Conservation (phyloP, 2,797 vertebrate genomes). For the Darevskia mixta region DNA sequence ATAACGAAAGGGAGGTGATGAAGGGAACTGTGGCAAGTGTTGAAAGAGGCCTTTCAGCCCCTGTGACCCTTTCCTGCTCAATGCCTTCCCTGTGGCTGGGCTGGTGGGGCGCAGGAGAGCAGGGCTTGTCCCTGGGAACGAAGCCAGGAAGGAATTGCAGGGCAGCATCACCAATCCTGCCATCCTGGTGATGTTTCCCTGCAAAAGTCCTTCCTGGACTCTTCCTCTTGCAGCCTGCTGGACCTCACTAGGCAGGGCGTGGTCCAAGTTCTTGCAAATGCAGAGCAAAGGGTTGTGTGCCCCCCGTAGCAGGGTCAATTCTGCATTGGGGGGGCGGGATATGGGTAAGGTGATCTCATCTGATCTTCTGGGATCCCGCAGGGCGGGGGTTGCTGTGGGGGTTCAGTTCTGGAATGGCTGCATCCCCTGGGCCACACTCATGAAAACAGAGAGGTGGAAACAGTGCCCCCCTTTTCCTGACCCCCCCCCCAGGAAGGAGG, state of each 20-base stretch:
- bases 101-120: not conserved
- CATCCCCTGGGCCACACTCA: not conserved
- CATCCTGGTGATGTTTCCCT: not conserved
- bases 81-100: not conserved
- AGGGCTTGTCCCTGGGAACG: not conserved
- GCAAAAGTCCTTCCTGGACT: not conserved
- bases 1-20: too few relatives aligned
- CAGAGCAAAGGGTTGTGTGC: slow-evolving; percentile 37
- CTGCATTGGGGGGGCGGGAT: slow-evolving; percentile 23
- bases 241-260: too few relatives aligned
- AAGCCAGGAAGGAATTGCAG: not conserved
- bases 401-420: not conserved
- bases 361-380: too few relatives aligned
- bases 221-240: not conserved
- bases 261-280: too few relatives aligned
- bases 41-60: too few relatives aligned
- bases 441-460: not conserved
- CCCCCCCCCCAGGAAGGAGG: not conserved
- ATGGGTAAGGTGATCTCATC: too few relatives aligned
- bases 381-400: too few relatives aligned
- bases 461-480: too few relatives aligned
- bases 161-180: not conserved
- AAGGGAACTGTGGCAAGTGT: too few relatives aligned
- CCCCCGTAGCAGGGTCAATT: too few relatives aligned
- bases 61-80: not conserved